A percentile compares a stretch with the other conserved stretches of the same genome.
phyloP scores from a whole-genome alignment of 2,113 vertebrate species.

The Hirundichthys speculiger region DNA sequence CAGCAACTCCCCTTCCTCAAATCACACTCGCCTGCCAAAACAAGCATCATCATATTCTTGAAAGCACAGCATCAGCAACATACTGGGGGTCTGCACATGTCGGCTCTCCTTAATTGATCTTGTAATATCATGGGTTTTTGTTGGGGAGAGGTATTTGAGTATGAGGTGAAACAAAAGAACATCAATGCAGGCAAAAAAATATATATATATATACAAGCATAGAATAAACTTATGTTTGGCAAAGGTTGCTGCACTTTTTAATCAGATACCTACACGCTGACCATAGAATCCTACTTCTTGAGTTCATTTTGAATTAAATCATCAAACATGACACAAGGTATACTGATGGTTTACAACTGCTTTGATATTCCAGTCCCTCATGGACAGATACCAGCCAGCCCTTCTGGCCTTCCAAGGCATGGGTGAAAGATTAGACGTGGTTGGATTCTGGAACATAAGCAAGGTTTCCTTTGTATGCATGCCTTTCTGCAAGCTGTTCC shows the following conservation, averaged over 20 bases:
- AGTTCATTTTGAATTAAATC: slow-evolving; percentile 34
- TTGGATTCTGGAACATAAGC: slow-evolving; percentile 57
- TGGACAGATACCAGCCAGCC: slow-evolving; percentile 37
- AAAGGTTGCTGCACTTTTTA: slow-evolving; percentile 16
- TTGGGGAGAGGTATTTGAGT: no score
- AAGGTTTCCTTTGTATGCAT: slow-evolving; percentile 63
- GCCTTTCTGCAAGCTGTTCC: slow-evolving; percentile 77
- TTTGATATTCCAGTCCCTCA: slow-evolving; percentile 65
- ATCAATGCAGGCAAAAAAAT: slow-evolving; percentile 13
- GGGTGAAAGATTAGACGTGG: slow-evolving; percentile 73
- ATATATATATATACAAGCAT: slow-evolving; percentile 4
- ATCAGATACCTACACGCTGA: slow-evolving; percentile 32
- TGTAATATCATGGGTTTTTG: slow-evolving; percentile 24
- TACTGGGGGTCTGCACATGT: slow-evolving; percentile 32
- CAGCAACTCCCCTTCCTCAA: slow-evolving; percentile 65
- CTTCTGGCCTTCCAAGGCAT: slow-evolving; percentile 54
- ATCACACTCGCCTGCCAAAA: slow-evolving; percentile 62
- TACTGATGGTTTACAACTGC: slow-evolving; percentile 53
- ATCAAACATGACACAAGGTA: slow-evolving; percentile 30
- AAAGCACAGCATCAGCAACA: slow-evolving; percentile 39
- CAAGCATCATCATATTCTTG: slow-evolving; percentile 47
- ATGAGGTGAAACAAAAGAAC: neutral
- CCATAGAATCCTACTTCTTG: slow-evolving; percentile 35
- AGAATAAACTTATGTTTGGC: slow-evolving; percentile 5
- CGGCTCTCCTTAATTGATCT: slow-evolving; percentile 31